Conservation (phyloP, 2,113 vertebrate genomes). For the Eubucco bourcierii region DNA sequence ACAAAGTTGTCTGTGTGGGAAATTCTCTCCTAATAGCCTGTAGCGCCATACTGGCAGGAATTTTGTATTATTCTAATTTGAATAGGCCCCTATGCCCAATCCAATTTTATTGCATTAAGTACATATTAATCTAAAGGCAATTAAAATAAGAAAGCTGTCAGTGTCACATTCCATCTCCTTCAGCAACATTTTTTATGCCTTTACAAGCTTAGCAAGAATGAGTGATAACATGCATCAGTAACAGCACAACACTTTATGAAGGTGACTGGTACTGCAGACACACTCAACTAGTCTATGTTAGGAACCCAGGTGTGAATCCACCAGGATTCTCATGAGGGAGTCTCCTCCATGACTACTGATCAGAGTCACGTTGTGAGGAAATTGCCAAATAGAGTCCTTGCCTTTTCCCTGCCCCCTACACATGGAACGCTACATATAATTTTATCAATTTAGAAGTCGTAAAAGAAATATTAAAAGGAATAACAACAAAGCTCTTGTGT, state of each 20-base stretch:
- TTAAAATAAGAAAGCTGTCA: conserved; percentile 43
- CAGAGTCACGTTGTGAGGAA: background rate
- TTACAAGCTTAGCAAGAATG: background rate
- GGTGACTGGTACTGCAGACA: background rate
- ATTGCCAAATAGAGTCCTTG: background rate
- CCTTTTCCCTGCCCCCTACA: background rate
- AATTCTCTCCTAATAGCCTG: conserved; percentile 17
- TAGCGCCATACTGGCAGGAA: background rate
- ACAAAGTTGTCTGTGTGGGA: conserved; percentile 32
- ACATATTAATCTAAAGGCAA: conserved; percentile 58
- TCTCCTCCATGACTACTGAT: background rate
- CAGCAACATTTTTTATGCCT: background rate
- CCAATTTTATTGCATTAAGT: conserved; percentile 46
- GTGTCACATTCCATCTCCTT: conserved; percentile 7
- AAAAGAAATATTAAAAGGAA: background rate
- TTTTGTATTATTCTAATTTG: conserved; percentile 42
- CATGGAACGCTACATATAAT: background rate
- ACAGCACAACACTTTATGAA: background rate
- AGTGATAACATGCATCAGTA: background rate
- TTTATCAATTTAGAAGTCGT: background rate
- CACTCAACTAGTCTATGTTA: rapidly evolving
- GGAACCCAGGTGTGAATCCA: background rate
- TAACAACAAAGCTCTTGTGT: background rate
- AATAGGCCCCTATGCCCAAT: conserved; percentile 48
- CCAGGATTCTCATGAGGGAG: background rate